Conservation (phyloP, 2,888 invertebrate species). For the Leuctra nigra region DNA sequence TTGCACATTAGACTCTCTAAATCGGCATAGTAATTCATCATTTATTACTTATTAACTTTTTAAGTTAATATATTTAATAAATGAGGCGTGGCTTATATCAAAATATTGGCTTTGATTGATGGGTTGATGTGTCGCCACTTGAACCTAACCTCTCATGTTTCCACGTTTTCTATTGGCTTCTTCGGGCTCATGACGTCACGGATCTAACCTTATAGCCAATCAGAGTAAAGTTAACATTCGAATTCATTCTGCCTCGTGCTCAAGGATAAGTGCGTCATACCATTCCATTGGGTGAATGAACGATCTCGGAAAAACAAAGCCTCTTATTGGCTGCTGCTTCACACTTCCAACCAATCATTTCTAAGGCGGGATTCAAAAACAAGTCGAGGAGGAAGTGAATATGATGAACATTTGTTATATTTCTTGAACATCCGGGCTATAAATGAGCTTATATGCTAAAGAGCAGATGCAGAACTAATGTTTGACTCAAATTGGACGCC, state of each 20-base stretch:
- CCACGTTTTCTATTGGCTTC: constrained; percentile 31
- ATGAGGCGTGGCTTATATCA: constrained; percentile 30
- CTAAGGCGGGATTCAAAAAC: constrained; percentile 25
- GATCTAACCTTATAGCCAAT: constrained; percentile 30
- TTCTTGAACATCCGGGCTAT: no score
- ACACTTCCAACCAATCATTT: constrained; percentile 22
- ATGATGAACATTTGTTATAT: no score
- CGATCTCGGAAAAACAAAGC: constrained; percentile 25
- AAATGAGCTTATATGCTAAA: no score
- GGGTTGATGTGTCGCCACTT: constrained; percentile 16
- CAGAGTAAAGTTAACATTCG: constrained; percentile 29
- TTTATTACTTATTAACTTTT: no score
- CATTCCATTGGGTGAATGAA: constrained; percentile 29
- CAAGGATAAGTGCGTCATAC: constrained; percentile 29
- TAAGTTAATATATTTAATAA: constrained; percentile 28
- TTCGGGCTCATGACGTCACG: constrained; percentile 32
- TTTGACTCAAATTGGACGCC: no score
- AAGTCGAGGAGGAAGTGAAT: constrained; percentile 21
- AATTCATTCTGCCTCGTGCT: constrained; percentile 17
- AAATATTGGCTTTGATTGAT: constrained; percentile 31
- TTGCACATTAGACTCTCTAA: no score
- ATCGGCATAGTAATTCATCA: no score
- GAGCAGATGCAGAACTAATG: no score
- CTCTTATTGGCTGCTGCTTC: constrained; percentile 21
- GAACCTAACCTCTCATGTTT: constrained; percentile 23